Base-by-base conservation (phyloP, 1,140 invertebrate genomes). In the Linepithema humile region DNA sequence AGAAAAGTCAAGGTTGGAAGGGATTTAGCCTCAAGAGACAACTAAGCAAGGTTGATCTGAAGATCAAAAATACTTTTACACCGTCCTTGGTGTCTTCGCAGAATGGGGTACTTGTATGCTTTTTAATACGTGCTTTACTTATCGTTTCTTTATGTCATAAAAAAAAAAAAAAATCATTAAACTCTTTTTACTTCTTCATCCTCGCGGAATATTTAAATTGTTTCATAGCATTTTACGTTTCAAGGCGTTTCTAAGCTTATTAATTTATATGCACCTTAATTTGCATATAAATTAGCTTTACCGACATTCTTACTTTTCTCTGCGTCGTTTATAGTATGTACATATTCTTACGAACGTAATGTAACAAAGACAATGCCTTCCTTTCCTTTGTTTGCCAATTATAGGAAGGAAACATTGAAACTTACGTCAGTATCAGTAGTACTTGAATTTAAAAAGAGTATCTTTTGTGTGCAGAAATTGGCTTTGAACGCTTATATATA, bases 11-110 rank as follows among this genome's bases (percentile, higher is more conserved):
- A 77, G 95, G 96, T 50, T 96, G 94, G 96, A 97, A 95, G 91
- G 95, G 95, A 74, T 97, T 97, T 92, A 97, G 96, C 91, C 95
- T 98, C 55, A 97, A 97, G 93, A 96, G 97, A 91, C 97, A 97
- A 93, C 95, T 97, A 85, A 97, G 96, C 82, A 97, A 96, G 93
- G 97, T 97, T 75, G 97, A 98, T 93, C 95, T 97, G 89, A 97
- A 97, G 93, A 95, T 97, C 85, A 97, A 97, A 91, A 96, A 96
- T 87, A 96, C 95, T 82, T 96, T 95, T 93, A 95, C 95, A 88
- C 93, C 91, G 38, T 90, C 91, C 67, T 89, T 91, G 83, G 93
- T 94, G 84, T 91, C 94, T 84, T 94, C 94, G 83, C 92, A 93
- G 80, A 92, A 94, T 92, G 92, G 91, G 93, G 93, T 94, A 94